Evolutionary conservation across 1,140 invertebrate genomes (phyloP), one percentile per base, ranked within the genome.

Genomic region (Psilanteris sp.): DNA sequence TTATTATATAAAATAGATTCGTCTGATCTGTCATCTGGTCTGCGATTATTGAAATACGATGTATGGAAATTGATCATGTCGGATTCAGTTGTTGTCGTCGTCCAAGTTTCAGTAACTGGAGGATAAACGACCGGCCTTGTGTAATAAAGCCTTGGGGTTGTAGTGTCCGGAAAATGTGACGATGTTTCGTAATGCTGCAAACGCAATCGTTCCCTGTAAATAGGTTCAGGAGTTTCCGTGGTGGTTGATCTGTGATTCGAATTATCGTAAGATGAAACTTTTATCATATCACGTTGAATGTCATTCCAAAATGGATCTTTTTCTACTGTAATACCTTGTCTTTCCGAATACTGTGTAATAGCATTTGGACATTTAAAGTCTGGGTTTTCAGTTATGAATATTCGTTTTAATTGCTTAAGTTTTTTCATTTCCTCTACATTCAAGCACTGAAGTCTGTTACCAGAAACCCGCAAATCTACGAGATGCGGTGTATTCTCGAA

Each of bases 341-440:
- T 64, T 4, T 77, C 50, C 0, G 88, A 41, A 10, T 82, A 85
- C 3, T 54, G 57, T 1, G 67, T 71, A 0, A 88, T 31, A 0
- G 83, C 85, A 5, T 85, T 83, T 0, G 86, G 86, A 32, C 86
- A 88, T 10, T 82, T 81, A 27, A 87, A 87, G 0, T 84, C 62
- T 0, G 83, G 72, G 59, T 87, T 88, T 8, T 86, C 81, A 1
- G 57, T 81, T 2, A 88, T 4, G 14, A 84, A 85, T 0, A 88
- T 78, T n/a, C 84, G 46, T 16, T 80, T 81, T 2, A 88, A 68
- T n/a, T 80, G 70, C 1, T 10, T 15, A 2, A 88, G 14, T 0
- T 75, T 37, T 2, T 81, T 62, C 52, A 87, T 74, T 0, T 70
- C 81, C 0, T 75, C 71, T 0, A 86, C 22, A n/a, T 85, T 85